Evolutionary conservation across 92 coral and sea anemone species (phyloP).

Genomic region (Nematostella vectensis): DNA sequence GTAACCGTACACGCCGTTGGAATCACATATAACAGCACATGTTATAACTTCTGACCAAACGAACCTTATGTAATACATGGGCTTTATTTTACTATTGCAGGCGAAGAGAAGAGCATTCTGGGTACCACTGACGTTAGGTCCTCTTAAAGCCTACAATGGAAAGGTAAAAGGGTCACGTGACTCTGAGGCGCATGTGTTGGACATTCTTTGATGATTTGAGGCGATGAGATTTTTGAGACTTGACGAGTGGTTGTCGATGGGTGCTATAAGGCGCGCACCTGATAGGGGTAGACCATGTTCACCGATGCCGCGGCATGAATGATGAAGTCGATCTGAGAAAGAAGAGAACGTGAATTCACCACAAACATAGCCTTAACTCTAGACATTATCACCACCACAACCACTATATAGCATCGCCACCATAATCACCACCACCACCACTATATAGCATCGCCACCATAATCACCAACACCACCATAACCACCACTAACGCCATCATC

Average conservation of each 20-base stretch:
- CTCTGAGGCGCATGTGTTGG: too few relatives aligned
- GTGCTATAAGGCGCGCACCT: too few relatives aligned
- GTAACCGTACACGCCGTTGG: too few relatives aligned
- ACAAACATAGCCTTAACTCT: not conserved
- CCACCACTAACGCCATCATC: too few relatives aligned
- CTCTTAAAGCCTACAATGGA: conserved; percentile 63
- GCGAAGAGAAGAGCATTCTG: conserved; percentile 70
- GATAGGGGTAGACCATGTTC: conserved; percentile 83
- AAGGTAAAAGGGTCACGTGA: not conserved
- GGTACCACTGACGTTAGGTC: conserved; percentile 75
- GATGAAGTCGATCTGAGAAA: conserved; percentile 73
- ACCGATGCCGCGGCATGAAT: conserved; percentile 84
- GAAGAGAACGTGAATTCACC: not conserved
- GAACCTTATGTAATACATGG: conserved; percentile 73
- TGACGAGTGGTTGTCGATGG: too few relatives aligned
- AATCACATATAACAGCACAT: too few relatives aligned
- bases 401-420: not conserved
- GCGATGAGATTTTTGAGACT: too few relatives aligned
- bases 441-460: too few relatives aligned
- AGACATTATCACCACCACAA: not conserved
- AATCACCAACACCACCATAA: too few relatives aligned
- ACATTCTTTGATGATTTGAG: too few relatives aligned
- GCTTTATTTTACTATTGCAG: conserved; percentile 76
- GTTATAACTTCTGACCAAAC: too few relatives aligned
- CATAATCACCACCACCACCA: too few relatives aligned